Percentiles rank a stretch among this genome's conserved stretches.
These are phyloP conservation scores for Ophion costatus DNA, from an alignment of 2,888 invertebrate genomes.

Conservation along the genomic window DNA sequence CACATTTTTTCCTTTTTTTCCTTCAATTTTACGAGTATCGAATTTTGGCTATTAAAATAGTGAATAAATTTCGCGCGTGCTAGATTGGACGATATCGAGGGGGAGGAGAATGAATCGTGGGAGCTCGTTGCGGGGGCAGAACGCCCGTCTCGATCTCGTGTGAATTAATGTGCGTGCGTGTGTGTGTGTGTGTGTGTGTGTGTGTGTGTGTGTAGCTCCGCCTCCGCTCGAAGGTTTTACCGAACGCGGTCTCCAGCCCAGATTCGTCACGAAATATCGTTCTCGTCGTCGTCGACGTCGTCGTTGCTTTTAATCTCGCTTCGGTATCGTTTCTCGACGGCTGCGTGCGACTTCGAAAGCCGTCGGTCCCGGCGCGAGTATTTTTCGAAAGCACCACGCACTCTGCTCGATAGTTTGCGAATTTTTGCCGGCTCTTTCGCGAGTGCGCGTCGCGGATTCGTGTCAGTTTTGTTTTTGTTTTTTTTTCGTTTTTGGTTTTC, in stretches of 20 bases:
- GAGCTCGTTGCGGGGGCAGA: slow-evolving; percentile 36
- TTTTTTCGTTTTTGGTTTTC: background rate
- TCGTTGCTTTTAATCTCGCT: slow-evolving; percentile 73
- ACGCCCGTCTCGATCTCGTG: slow-evolving; percentile 33
- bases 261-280: slow-evolving; percentile 63
- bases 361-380: slow-evolving; percentile 52
- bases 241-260: slow-evolving; percentile 60
- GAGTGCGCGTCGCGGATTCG: slow-evolving; percentile 26
- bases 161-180: slow-evolving; percentile 9
- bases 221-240: slow-evolving; percentile 59
- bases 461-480: too few relatives aligned
- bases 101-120: slow-evolving; percentile 48
- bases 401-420: slow-evolving; percentile 20
- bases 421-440: slow-evolving; percentile 11
- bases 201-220: slow-evolving; percentile 57
- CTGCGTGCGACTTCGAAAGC: slow-evolving; percentile 47
- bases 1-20: too few relatives aligned
- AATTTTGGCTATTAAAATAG: too few relatives aligned
- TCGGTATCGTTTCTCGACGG: slow-evolving; percentile 73
- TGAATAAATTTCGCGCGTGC: slow-evolving; percentile 8
- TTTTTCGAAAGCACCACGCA: background rate
- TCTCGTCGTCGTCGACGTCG: slow-evolving; percentile 59
- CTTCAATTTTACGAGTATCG: too few relatives aligned
- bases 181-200: background rate
- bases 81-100: slow-evolving; percentile 3